Evolutionary conservation across 2,113 vertebrate genomes (phyloP), one percentile per base, ranked within the genome.

Genomic region (Carassius gibelio): DNA sequence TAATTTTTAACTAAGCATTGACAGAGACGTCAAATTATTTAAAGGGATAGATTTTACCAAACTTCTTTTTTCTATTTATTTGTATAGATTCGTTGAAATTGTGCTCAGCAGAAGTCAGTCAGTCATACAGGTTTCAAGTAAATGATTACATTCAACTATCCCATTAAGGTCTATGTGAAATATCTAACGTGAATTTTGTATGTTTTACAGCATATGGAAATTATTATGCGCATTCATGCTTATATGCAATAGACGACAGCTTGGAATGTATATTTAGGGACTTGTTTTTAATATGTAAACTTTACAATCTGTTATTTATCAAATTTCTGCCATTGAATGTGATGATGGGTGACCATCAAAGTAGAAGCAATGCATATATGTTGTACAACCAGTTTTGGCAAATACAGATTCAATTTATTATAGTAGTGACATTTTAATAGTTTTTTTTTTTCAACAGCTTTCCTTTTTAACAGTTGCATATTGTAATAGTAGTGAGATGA

Each of bases 221-320:
- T 79, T 26, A 19, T 5, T 57, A 5, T 36, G 8, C 57, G 26
- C 30, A 59, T 79, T 21, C 10, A 45, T 48, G 78, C 59, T 81
- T 81, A 66, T 17, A 62, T 45, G 23, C 26, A 81, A 81, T 66
- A 81, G 78, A 81, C 11, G 59, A 81, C 59, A 48, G 78, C 59
- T 64, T 66, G 45, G 38, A 81, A 81, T 81, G 78, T 81, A 66
- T 45, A 64, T 48, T 80, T 9, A 79, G 5, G n/a, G 78, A 42
- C 21, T 64, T 80, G 23, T 26, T 26, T 75, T 17, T 55, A 42
- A n/a, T 15, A 15, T 8, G 45, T 30, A 55, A 45, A 30, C 42
- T 26, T 10, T 80, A 17, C 36, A 1, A 17, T 26, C 19, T 14
- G 52, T 23, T 23, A 64, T 80, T 80, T 26, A 36, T 64, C 55